Base-by-base conservation (phyloP, 2,888 invertebrate genomes). In the Mythimna impura region DNA sequence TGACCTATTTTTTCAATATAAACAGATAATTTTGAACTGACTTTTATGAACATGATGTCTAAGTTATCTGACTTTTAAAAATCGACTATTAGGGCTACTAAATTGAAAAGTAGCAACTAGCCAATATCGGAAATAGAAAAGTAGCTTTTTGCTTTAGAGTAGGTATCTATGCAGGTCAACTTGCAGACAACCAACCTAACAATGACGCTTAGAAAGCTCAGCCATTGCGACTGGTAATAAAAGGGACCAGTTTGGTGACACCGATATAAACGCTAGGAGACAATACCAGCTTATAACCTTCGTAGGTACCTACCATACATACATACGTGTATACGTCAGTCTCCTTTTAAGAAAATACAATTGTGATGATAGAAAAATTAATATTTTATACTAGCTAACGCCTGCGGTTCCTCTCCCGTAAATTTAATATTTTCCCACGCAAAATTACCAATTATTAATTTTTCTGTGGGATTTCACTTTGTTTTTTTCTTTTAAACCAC, bases 141-240 rank as follows among this genome's bases (percentile, higher is more conserved):
- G 36, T 65, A 65, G 6, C 55, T 34, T 20, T 50, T 64, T 36
- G 3, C 73, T 50, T 22, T 20, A 20, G 12, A 6, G 2, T 43
- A 40, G 9, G 9, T 43, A 61, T 47, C 43, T 47, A 20, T 25
- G 36, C 8, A 57, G 61, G 74, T 54, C 36, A 61, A 50, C 40
- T 30, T 47, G 30, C 30, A 20, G 17, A 50, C 20, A 4, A 22
- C 12, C 36, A n/a, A 25, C n/a, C 34, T 25, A 75, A 36, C 12
- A 50, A 50, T 34, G 20, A 50, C 10, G 57, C 62, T 69, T 75
- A 5, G 55, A 76, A 62, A 75, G 50, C 25, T 43, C 40, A 25
- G 20, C 12, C 14, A 58, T 25, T 52, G 22, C 57, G 10, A 20
- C n/a, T 12, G 30, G 40, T 40, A 52, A 74, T 74, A 43, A 75